Percentiles rank a stretch among this genome's conserved stretches.
phyloP scores from a whole-genome alignment of 2,113 vertebrate genomes.

The Sisor rabdophorus region DNA sequence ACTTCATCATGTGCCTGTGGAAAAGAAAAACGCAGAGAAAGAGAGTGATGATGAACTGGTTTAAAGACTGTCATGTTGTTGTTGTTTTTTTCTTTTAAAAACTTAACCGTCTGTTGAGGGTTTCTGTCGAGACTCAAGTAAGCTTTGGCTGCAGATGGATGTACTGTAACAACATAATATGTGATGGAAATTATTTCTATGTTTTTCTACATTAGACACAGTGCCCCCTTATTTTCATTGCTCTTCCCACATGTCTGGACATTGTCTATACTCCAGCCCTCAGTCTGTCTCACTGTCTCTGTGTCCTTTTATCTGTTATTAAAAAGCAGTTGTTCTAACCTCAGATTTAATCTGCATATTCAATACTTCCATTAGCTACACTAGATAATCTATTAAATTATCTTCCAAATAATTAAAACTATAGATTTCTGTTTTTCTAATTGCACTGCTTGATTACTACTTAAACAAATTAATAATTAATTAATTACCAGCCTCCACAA shows the following conservation, averaged over 20 bases:
- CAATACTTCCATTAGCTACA: conserved; percentile 16
- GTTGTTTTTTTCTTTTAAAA: background rate
- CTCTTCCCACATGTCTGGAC: background rate
- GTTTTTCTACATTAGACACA: conserved; percentile 2
- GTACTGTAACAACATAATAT: background rate
- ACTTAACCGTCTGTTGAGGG: conserved; percentile 4
- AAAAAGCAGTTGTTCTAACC: conserved; percentile 8
- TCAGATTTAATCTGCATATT: conserved; percentile 27
- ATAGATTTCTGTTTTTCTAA: conserved; percentile 17
- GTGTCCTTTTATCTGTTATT: background rate
- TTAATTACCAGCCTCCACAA: conserved; percentile 3
- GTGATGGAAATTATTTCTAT: conserved; percentile 13
- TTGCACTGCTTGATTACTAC: conserved; percentile 8
- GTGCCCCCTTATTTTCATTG: background rate
- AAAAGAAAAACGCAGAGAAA: conserved; percentile 36
- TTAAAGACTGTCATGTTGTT: conserved; percentile 45
- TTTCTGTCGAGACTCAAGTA: background rate
- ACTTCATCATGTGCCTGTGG: conserved; percentile 54
- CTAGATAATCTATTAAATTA: conserved; percentile 11
- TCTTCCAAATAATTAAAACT: conserved; percentile 30
- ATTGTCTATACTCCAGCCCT: background rate
- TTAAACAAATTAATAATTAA: background rate
- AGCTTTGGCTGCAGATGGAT: conserved; percentile 1
- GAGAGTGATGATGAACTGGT: conserved; percentile 66
- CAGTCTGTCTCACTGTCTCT: background rate